phyloP scores from a whole-genome alignment of 1,140 invertebrate species.

The Periplaneta americana region DNA sequence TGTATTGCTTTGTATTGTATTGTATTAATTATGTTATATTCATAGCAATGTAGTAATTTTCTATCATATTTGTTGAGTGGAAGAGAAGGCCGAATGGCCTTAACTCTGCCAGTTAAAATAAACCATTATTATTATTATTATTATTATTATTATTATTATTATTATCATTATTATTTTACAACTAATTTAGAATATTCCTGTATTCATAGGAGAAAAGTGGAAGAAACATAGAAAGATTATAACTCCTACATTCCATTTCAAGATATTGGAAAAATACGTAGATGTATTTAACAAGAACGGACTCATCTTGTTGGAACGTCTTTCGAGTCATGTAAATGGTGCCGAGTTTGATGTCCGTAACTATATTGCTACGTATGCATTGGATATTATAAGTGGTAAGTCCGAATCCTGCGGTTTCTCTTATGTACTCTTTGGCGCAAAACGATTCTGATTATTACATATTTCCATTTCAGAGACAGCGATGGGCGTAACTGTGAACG shows the following conservation, averaged over 20 bases:
- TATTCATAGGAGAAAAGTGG: constrained; percentile 43
- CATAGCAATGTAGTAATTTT: too few relatives aligned
- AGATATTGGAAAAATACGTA: constrained; percentile 56
- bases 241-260: constrained; percentile 62
- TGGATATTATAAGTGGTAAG: constrained; percentile 59
- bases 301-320: constrained; percentile 32
- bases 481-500: constrained; percentile 73
- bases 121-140: too few relatives aligned
- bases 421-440: background rate
- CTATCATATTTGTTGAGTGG: too few relatives aligned
- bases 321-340: constrained; percentile 11
- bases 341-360: constrained; percentile 42
- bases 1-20: too few relatives aligned
- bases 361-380: constrained; percentile 45
- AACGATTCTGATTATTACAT: background rate
- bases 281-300: constrained; percentile 53
- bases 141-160: too few relatives aligned
- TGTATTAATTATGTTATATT: too few relatives aligned
- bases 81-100: too few relatives aligned
- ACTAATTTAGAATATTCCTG: background rate
- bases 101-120: too few relatives aligned
- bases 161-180: too few relatives aligned
- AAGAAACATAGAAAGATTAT: constrained; percentile 46
- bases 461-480: constrained; percentile 61
- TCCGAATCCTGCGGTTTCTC: constrained; percentile 13